Base-by-base conservation (phyloP, 2,888 invertebrate species). In the Limnephilus rhombicus region DNA sequence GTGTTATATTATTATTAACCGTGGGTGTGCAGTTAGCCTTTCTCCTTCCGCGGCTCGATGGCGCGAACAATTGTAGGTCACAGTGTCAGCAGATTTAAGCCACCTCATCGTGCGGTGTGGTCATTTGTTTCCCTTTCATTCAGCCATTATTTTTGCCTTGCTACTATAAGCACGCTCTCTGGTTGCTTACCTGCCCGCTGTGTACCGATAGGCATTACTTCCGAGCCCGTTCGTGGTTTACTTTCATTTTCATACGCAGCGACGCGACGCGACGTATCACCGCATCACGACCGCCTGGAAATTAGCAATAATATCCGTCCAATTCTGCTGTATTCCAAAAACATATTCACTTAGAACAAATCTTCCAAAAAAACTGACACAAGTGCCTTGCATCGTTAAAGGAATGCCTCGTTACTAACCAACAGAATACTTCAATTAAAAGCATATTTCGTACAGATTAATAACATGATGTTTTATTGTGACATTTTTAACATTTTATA, bases 171-270 rank as follows among this genome's bases (percentile, higher is more conserved):
- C 85, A 18, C 37, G 34, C 82, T 83, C 34, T 24, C 34, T 85
- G 85, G 85, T n/a, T 9, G 85, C 85, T 68, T 68, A 68, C 53
- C 53, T 68, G 53, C 5, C 53, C 53, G 53, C 53, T 68, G 45
- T 41, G 37, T 68, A 53, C 83, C 45, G 85, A 24, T 53, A 53
- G 85, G 68, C 81, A 37, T 80, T 80, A 91, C 91, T 91, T 91
- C 91, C 91, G 91, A 86, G 87, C 45, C 34, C 24, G 49, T 34
- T 68, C 88, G 82, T 88, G 91, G 88, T 88, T 88, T 91, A 91
- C 91, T 91, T 91, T 91, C 91, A 88, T 91, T 91, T 91, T 91
- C 88, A 82, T 80, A 86, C 87, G 89, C 89, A 89, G 80, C 13
- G 68, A 85, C 45, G 41, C 81, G 41, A 41, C 24, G 24, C 80